Percentiles rank a stretch among this genome's conserved stretches.
Evolutionary conservation across 2,888 invertebrate genomes (phyloP).

Genomic region (Coelinius sp.): DNA sequence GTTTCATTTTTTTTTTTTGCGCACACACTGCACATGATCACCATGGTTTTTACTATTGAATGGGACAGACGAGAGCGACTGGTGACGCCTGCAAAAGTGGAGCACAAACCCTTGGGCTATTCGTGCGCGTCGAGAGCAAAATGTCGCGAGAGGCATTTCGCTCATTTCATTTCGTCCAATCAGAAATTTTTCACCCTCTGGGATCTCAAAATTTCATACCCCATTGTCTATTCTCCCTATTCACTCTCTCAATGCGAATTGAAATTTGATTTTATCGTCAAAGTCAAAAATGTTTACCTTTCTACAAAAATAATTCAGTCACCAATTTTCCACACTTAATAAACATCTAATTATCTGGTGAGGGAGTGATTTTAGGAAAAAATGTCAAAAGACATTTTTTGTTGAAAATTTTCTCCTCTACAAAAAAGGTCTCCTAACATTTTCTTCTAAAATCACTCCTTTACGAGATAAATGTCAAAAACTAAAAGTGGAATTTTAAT

Average conservation of each 20-base stretch:
- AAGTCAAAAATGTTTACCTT: neutral
- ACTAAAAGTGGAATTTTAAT: too few species aligned
- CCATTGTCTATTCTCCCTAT: neutral
- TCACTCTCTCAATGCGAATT: neutral
- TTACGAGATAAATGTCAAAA: too few species aligned
- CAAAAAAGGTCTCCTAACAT: too few species aligned
- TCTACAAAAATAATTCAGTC: too few species aligned
- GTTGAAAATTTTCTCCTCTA: too few species aligned
- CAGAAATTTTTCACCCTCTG: neutral
- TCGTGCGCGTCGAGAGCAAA: constrained; percentile 42
- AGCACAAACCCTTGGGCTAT: constrained; percentile 57
- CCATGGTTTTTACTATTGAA: constrained; percentile 17
- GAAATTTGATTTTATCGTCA: neutral
- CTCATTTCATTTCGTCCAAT: constrained; percentile 45
- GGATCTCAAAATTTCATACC: constrained; percentile 1
- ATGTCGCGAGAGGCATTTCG: constrained; percentile 14
- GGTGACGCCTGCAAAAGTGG: constrained; percentile 56
- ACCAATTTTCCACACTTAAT: too few species aligned
- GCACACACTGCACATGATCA: neutral
- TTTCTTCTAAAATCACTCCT: too few species aligned
- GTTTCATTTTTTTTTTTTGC: neutral
- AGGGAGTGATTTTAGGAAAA: too few species aligned
- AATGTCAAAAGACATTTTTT: too few species aligned
- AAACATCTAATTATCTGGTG: too few species aligned
- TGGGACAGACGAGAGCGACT: constrained; percentile 41